These are phyloP conservation scores for Drosophila lowei DNA, from an alignment of 1,140 invertebrate species.

Conservation along the genomic window DNA sequence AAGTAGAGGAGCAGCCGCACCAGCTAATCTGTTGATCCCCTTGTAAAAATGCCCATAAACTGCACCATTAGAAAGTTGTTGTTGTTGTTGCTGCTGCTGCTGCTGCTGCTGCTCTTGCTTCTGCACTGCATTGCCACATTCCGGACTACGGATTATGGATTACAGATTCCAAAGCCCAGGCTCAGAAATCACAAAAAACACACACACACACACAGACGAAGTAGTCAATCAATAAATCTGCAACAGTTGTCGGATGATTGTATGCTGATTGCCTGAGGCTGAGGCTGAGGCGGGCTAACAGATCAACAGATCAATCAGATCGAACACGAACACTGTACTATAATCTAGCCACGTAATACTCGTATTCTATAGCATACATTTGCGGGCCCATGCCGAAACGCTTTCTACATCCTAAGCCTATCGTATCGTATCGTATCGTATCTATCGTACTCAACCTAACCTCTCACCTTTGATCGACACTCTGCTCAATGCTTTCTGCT, in stretches of 20 bases:
- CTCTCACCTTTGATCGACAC: constrained; percentile 64
- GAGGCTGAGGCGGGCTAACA: constrained; percentile 29
- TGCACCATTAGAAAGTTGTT: not conserved
- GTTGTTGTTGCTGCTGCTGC: no score
- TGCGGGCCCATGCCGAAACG: constrained; percentile 56
- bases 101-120: no score
- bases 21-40: constrained; percentile 2
- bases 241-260: constrained; percentile 15
- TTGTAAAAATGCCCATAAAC: constrained; percentile 28
- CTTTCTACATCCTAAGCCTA: constrained; percentile 48
- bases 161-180: no score
- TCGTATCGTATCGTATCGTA: constrained; percentile 33
- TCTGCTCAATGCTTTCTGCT: constrained; percentile 76
- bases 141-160: no score
- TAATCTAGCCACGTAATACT: constrained; percentile 44
- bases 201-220: constrained; percentile 19
- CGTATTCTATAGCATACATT: constrained; percentile 75
- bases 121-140: no score
- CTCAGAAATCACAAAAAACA: no score
- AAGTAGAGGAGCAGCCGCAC: constrained; percentile 11
- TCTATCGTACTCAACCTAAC: constrained; percentile 44
- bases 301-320: constrained; percentile 50
- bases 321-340: constrained; percentile 74
- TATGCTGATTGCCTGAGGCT: constrained; percentile 22
- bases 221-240: constrained; percentile 16